Conservation (phyloP, 2,888 invertebrate genomes). For the Drosophila planitibia region DNA sequence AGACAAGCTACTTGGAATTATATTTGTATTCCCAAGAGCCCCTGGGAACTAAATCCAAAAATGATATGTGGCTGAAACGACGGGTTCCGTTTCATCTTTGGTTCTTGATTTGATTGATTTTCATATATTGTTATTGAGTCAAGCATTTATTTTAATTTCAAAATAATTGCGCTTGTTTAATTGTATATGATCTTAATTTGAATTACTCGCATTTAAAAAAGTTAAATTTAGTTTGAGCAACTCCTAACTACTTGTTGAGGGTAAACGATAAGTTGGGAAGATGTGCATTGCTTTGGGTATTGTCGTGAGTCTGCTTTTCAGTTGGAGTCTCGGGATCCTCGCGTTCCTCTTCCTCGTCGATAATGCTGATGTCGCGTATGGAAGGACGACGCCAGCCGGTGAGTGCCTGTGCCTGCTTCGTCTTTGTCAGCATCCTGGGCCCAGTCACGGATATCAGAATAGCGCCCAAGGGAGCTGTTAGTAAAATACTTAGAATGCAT, state of each 20-base stretch:
- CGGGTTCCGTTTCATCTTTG: background rate
- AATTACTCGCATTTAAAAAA: background rate
- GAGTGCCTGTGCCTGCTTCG: conserved; percentile 89
- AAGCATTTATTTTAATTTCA: background rate
- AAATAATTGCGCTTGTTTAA: background rate
- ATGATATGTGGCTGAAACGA: background rate
- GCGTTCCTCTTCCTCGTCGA: conserved; percentile 92
- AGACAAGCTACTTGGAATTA: background rate
- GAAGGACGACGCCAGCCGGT: conserved; percentile 93
- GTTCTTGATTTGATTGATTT: background rate
- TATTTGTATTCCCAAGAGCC: background rate
- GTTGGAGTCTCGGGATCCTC: conserved; percentile 86
- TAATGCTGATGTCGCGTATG: conserved; percentile 94
- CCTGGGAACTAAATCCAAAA: background rate
- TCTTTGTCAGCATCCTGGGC: conserved; percentile 91
- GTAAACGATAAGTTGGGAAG: conserved; percentile 71
- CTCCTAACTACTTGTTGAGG: conserved; percentile 58
- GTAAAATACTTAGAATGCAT: conserved; percentile 92
- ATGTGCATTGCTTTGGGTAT: conserved; percentile 82
- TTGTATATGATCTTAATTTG: background rate
- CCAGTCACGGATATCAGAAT: conserved; percentile 92
- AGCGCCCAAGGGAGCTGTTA: conserved; percentile 94
- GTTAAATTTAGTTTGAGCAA: conserved; percentile 3
- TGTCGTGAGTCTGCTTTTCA: conserved; percentile 81
- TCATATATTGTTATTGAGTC: background rate